phyloP scores from a whole-genome alignment of 2,888 invertebrate genomes.

The Halictus quadricinctus region DNA sequence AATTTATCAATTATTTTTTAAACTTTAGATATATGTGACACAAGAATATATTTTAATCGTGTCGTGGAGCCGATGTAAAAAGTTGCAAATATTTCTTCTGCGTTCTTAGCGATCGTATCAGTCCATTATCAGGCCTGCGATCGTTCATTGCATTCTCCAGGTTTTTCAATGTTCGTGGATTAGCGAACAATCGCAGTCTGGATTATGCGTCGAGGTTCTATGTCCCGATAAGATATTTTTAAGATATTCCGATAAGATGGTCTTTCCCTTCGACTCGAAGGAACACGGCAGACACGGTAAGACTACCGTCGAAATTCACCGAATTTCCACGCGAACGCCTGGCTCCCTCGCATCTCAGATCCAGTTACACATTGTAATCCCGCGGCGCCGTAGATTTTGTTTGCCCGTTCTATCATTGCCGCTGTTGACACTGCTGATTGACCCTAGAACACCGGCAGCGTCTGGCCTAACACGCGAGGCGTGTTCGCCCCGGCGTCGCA shows the following conservation, averaged over 20 bases:
- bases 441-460: conserved; percentile 53
- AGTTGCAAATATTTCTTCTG: not conserved
- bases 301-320: not conserved
- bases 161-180: not conserved
- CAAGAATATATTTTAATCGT: no score
- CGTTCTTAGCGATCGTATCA: not conserved
- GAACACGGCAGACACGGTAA: not conserved
- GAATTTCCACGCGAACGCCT: not conserved
- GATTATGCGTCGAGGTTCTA: not conserved
- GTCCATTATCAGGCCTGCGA: not conserved
- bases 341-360: conserved; percentile 23
- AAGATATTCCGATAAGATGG: not conserved
- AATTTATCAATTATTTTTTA: no score
- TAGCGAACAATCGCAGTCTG: not conserved
- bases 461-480: conserved; percentile 29
- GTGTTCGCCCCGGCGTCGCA: conserved; percentile 10
- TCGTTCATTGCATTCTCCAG: not conserved
- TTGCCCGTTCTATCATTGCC: conserved; percentile 56
- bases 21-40: no score
- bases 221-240: not conserved
- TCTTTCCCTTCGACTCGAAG: not conserved
- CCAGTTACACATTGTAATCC: conserved; percentile 51
- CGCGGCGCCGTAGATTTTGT: conserved; percentile 49
- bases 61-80: not conserved
- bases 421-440: conserved; percentile 67